These are phyloP conservation scores for Gallinago nigripennis DNA, from an alignment of 2,797 vertebrate species.

Conservation along the genomic window DNA sequence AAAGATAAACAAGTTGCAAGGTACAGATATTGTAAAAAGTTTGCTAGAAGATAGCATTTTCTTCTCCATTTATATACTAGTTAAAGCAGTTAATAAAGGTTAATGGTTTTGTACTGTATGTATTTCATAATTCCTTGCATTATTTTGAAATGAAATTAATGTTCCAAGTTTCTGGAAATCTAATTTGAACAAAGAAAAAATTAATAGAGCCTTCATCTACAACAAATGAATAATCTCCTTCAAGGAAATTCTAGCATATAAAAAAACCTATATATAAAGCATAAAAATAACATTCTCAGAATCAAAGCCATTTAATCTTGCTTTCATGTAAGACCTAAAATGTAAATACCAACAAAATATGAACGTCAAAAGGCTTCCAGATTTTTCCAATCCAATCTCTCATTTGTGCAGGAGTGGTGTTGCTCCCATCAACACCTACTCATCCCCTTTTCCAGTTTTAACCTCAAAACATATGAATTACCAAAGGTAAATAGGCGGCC, in stretches of 20 bases:
- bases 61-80: background rate
- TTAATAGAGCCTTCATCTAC: background rate
- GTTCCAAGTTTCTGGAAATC: background rate
- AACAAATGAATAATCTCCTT: background rate
- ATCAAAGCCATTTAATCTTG: background rate
- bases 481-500: background rate
- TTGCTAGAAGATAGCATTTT: background rate
- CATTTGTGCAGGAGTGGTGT: background rate
- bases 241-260: background rate
- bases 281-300: background rate
- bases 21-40: background rate
- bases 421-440: background rate
- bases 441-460: background rate
- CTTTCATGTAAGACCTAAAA: background rate
- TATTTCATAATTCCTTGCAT: background rate
- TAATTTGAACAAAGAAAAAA: background rate
- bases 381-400: background rate
- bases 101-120: background rate
- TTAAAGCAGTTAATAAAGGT: background rate
- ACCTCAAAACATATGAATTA: background rate
- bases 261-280: background rate
- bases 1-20: background rate
- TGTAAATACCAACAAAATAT: background rate
- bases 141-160: background rate
- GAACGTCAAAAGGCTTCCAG: background rate